A percentile compares a stretch with the other conserved stretches of the same genome.
phyloP scores from a whole-genome alignment of 2,113 vertebrate genomes.

The human region GRCh38 chr20:61703501-61704000 shows the following conservation, averaged over 20 bases:
- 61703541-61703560: neutral
- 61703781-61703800: neutral
- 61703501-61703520: rapidly evolving
- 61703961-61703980: rapidly evolving
- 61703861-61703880: slow-evolving; percentile 61
- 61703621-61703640: too few relatives aligned
- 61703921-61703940: neutral
- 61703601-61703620: rapidly evolving
- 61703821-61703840: slow-evolving; percentile 40
- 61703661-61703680: rapidly evolving
- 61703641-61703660: neutral
- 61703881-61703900: slow-evolving; percentile 69
- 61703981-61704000: rapidly evolving
- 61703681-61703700: rapidly evolving
- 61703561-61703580: neutral
- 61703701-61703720: neutral
- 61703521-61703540: neutral
- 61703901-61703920: slow-evolving; percentile 51
- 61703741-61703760: rapidly evolving
- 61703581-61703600: rapidly evolving
- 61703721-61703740: rapidly evolving
- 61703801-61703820: neutral
- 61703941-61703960: rapidly evolving
- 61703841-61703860: slow-evolving; percentile 2
- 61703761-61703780: neutral